These are phyloP conservation scores for Chlamydotis undulata DNA, from an alignment of 2,113 vertebrate genomes.

Conservation along the genomic window DNA sequence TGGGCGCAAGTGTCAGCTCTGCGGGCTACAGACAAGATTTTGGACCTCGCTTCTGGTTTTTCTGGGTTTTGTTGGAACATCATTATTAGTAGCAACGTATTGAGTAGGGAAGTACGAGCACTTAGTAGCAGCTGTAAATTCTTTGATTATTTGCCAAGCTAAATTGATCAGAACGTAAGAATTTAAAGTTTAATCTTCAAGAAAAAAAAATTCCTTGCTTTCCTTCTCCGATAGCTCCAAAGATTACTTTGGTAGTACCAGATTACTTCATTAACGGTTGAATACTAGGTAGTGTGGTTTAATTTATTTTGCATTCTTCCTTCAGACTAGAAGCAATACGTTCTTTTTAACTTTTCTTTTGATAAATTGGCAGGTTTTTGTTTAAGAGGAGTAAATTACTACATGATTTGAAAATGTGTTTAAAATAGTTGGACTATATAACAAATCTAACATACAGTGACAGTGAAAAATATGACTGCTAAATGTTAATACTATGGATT, in stretches of 20 bases:
- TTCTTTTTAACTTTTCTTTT: background rate
- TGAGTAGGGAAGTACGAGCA: background rate
- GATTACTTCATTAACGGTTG: background rate
- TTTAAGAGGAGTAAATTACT: background rate
- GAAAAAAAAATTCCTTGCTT: background rate
- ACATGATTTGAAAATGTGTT: background rate
- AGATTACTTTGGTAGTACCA: background rate
- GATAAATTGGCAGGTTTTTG: background rate
- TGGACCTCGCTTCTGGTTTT: background rate
- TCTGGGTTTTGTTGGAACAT: background rate
- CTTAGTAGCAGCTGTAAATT: background rate
- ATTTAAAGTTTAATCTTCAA: background rate
- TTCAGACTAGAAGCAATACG: background rate
- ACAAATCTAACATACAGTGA: background rate
- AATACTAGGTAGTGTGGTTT: accelerated
- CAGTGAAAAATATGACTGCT: background rate
- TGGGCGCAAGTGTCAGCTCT: too few relatives aligned
- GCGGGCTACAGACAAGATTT: background rate
- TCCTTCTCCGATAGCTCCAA: background rate
- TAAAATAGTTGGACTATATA: background rate
- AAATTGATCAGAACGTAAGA: background rate
- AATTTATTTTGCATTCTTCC: background rate
- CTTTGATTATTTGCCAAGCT: background rate
- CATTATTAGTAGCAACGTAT: accelerated
- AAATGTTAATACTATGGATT: background rate